Conservation (phyloP, 2,113 vertebrate species). For the Myotis yumanensis region DNA sequence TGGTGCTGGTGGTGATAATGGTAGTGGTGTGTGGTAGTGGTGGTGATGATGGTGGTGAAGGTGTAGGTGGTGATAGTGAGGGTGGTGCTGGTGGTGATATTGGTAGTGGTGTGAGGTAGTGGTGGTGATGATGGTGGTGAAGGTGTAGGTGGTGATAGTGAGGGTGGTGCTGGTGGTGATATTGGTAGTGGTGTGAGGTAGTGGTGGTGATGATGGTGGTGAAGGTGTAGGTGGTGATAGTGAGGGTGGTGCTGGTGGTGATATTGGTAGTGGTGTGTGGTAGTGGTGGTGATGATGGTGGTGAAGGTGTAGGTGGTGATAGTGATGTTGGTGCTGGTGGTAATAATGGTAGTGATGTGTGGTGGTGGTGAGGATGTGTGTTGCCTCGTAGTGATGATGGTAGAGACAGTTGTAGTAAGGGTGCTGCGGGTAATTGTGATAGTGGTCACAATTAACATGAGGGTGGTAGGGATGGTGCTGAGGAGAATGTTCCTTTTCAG, state of each 20-base stretch:
- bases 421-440: fast-evolving
- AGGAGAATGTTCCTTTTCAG: background rate
- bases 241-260: background rate
- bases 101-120: too few relatives aligned
- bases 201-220: too few relatives aligned
- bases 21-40: too few relatives aligned
- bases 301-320: background rate
- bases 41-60: too few relatives aligned
- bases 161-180: background rate
- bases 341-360: too few relatives aligned
- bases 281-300: background rate
- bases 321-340: background rate
- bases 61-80: too few relatives aligned
- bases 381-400: background rate
- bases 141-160: background rate
- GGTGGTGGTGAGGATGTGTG: background rate
- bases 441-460: fast-evolving
- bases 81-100: too few relatives aligned
- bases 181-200: background rate
- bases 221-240: background rate
- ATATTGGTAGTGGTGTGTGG: too few relatives aligned
- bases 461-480: too few relatives aligned
- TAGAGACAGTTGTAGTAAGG: too few relatives aligned
- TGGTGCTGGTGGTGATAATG: background rate
- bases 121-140: background rate